Evolutionary conservation across 2,797 vertebrate genomes (phyloP).

Genomic region (Streptopelia turtur): DNA sequence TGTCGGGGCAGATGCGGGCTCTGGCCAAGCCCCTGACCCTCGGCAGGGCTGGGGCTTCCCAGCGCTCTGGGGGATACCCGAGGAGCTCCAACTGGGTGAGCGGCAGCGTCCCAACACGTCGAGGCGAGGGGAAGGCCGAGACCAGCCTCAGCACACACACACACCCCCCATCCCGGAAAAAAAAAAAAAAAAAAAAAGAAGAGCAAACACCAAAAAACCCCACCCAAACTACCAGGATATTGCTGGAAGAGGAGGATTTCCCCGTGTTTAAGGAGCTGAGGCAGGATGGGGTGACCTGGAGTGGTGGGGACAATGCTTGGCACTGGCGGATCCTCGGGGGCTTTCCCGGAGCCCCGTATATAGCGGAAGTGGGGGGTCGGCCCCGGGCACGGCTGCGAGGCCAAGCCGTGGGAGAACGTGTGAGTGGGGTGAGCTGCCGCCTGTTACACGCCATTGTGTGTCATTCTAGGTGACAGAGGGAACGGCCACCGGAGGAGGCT

Average conservation of each 20-base stretch:
- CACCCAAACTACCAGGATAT: neutral
- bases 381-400: neutral
- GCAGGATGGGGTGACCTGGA: neutral
- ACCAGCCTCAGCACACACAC: neutral
- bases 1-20: neutral
- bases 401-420: neutral
- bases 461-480: neutral
- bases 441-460: accelerated
- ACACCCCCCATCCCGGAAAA: too few relatives aligned
- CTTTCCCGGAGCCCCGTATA: neutral
- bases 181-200: too few relatives aligned
- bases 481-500: neutral
- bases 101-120: neutral
- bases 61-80: neutral
- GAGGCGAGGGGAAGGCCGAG: neutral
- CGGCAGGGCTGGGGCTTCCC: neutral
- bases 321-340: neutral
- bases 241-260: neutral
- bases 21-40: too few relatives aligned
- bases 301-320: neutral
- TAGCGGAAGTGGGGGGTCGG: neutral
- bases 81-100: neutral
- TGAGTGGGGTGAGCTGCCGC: neutral
- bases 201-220: too few relatives aligned
- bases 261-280: neutral